Evolutionary conservation across 92 coral and sea anemone genomes (phyloP), one percentile per base, ranked within the genome.

Genomic region (Anthopleura xanthogrammica): DNA sequence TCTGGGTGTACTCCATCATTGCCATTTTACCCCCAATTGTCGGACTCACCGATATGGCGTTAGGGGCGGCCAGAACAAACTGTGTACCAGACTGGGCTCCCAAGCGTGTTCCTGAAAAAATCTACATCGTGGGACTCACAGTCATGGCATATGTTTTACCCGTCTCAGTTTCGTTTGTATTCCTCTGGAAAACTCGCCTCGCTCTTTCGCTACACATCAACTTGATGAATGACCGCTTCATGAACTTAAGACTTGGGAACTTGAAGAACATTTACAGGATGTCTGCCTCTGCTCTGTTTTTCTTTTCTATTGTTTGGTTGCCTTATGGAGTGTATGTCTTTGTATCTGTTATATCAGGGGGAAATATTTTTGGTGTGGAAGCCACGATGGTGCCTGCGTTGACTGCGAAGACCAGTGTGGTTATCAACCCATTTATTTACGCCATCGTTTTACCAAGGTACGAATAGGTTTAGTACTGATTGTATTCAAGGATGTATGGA

Each of bases 11-110:
- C 81, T 78, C 94, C 2, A 60, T 74, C 16, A 71, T 76, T 2
- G 57, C 84, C 14, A 86, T 88, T 86, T 23, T 88, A 12, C 96
- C 96, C n/a, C 96, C 94, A 7, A 12, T 85, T 6, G 85, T 83
- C 36, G 94, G 94, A 9, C 83, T 88, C 85, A 85, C 88, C 23
- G 79, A 86, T 22, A 87, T 89, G 77, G 79, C 22, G 52, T 36
- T 80, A 41, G 89, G 85, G 80, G 79, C 88, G 0, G 94, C 90
- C 9, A 60, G 43, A 40, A 88, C 88, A 5, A 91, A 88, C 55
- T 92, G 96, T 20, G 90, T 91, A 2, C 92, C 90, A 43, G 83
- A 82, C 60, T 92, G 96, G 96, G 82, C 83, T 14, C 84, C 90
- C n/a, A 41, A 65, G 46, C 43, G 64, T 17, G 48, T 62, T 48